phyloP scores from a whole-genome alignment of 2,888 invertebrate genomes.

The Macroteleia sp. region DNA sequence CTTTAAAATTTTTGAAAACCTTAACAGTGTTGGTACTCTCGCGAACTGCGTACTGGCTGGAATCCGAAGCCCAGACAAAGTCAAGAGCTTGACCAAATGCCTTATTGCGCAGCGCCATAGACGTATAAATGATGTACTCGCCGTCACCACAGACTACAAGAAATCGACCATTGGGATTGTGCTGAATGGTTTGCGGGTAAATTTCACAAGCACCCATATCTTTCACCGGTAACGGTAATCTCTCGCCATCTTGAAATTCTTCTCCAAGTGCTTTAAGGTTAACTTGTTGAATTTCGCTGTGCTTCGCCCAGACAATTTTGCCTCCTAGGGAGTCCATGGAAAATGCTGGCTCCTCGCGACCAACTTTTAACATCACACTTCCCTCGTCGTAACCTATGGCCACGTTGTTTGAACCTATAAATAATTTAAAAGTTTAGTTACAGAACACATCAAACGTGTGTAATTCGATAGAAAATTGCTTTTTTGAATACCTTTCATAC shows the following conservation, averaged over 20 bases:
- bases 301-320: slow-evolving; percentile 99
- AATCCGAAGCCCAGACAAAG: slow-evolving; percentile 99
- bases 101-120: slow-evolving; percentile 99
- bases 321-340: slow-evolving; percentile 99
- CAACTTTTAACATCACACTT: slow-evolving; percentile 97
- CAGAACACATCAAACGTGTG: too few relatives aligned
- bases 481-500: slow-evolving; percentile 91
- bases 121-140: slow-evolving; percentile 99
- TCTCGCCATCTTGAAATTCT: slow-evolving; percentile 85
- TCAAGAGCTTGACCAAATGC: slow-evolving; percentile 99
- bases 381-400: slow-evolving; percentile 99
- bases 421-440: too few relatives aligned
- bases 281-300: slow-evolving; percentile 99
- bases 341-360: slow-evolving; percentile 99
- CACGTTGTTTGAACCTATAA: slow-evolving; percentile 87
- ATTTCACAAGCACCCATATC: slow-evolving; percentile 99
- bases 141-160: slow-evolving; percentile 99
- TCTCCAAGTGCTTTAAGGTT: slow-evolving; percentile 94
- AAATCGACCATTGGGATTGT: slow-evolving; percentile 98
- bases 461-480: too few relatives aligned
- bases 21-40: slow-evolving; percentile 96
- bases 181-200: slow-evolving; percentile 98
- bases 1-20: slow-evolving; percentile 99
- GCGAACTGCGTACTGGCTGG: slow-evolving; percentile 94
- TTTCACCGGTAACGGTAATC: slow-evolving; percentile 95